Evolutionary conservation across 2,888 invertebrate genomes (phyloP), one percentile per base, ranked within the genome.

Genomic region (Gandaritis pyraliata): DNA sequence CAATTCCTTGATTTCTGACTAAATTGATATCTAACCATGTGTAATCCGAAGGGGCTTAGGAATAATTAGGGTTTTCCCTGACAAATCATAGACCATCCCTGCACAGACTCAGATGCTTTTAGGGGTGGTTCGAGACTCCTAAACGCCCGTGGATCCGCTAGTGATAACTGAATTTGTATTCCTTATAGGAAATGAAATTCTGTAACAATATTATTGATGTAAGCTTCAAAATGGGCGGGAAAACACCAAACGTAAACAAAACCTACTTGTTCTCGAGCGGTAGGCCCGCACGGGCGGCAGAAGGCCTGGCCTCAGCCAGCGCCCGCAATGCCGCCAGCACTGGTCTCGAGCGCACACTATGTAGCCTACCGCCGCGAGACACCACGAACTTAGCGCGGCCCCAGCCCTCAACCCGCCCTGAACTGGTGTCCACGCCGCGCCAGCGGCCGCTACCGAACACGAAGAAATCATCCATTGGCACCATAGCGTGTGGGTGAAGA

Each of bases 401-500:
- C 76, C 75, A 75, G 3, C 78, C 77, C 10, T 68, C 56, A 11
- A 78, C 69, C 6, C 68, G 55, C 0, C 79, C 80, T 3, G 64
- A 58, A 0, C 57, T 54, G 10, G 64, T n/a, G 13, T 75, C 70
- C 18, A 80, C 38, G 61, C 72, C 74, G 36, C 80, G 76, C 80
- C 80, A 80, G 47, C 74, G 71, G 11, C 75, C 71, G 12, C 71
- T 73, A 18, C 69, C 77, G 49, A 69, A 70, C 16, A 80, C 64
- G 56, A 60, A 75, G 53, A 75, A 78, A 69, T 72, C 74, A 1
- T 60, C 50, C 10, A 43, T 48, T 6, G 47, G 41, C 47, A 58
- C 60, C 57, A 62, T 67, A 23, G 33, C 30, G 41, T 10, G 33
- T 5, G 8, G 10, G 33, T 8, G 8, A 33, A 7, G 23, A 23